Base-by-base conservation (phyloP, 2,888 invertebrate genomes). In the Spodoptera littoralis region DNA sequence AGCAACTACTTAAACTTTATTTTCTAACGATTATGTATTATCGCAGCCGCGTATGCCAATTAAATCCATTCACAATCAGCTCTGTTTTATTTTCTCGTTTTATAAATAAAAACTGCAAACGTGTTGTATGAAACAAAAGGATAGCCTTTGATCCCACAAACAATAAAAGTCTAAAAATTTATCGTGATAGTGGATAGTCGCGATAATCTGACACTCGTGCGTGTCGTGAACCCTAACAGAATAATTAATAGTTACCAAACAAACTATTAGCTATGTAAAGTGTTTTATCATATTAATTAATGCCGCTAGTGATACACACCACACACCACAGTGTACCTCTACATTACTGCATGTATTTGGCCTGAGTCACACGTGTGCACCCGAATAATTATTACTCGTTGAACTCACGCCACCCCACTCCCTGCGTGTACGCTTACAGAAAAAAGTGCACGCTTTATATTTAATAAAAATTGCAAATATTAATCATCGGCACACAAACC, bases 401-500 rank as follows among this genome's bases (percentile, higher is more conserved):
- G 56, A 60, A 24, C 61, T 55, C 76, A 76, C 74, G 62, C 59
- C 24, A 65, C 22, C 49, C 27, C 62, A 70, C 76, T 69, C 56
- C 48, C 27, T 48, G 53, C 57, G 62, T 63, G 48, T 50, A 61
- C 49, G 44, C 59, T 47, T 8, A 3, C 18, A n/a, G 46, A 56
- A 69, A 70, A 76, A 78, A 73, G 48, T 64, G 62, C 61, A 61
- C 60, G 60, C 58, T 49, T 73, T 59, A 59, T 56, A 55, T 65
- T 63, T 46, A 61, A 50, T 58, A 70, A 70, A 70, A 75, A 65
- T 64, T 61, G 60, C 63, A 65, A 70, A 73, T 67, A 71, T 55
- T 74, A 72, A 77, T 71, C 72, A 73, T 59, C 61, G 64, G 57
- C 83, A 86, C 85, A 82, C 85, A 74, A 84, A 74, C 76, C 78